Percentiles rank a stretch among this genome's conserved stretches.
These are phyloP conservation scores for Poecile atricapillus DNA, from an alignment of 2,113 vertebrate species.

Conservation along the genomic window DNA sequence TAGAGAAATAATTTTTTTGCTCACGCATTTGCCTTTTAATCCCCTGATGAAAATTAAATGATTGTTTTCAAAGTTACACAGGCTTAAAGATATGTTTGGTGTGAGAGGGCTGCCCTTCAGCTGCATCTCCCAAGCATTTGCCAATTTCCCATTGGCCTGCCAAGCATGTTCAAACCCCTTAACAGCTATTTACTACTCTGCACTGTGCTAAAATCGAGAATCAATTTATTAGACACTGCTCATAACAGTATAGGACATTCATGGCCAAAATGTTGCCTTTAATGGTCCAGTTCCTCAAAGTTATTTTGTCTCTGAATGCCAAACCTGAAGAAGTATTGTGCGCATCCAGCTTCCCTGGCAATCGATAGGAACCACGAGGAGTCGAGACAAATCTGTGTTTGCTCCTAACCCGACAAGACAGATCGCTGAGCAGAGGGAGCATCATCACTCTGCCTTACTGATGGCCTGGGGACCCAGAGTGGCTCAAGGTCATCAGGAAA, in stretches of 20 bases:
- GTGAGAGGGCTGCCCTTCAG: neutral
- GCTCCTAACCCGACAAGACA: slow-evolving; percentile 31
- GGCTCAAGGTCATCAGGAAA: neutral
- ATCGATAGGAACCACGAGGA: neutral
- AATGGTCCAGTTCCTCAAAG: neutral
- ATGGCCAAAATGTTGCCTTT: neutral
- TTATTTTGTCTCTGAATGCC: slow-evolving; percentile 26
- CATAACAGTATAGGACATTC: neutral
- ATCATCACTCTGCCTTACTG: slow-evolving; percentile 4
- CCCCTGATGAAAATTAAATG: neutral
- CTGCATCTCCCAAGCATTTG: neutral
- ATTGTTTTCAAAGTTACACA: neutral
- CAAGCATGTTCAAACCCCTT: neutral
- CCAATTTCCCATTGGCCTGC: neutral
- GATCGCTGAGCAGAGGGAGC: neutral
- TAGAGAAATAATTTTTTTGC: neutral
- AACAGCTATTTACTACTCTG: neutral
- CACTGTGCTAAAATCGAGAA: neutral
- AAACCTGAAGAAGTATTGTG: neutral
- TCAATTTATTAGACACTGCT: neutral
- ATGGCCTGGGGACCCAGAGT: neutral
- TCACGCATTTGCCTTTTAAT: neutral
- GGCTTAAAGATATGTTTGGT: neutral
- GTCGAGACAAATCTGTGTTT: slow-evolving; percentile 28
- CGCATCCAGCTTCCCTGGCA: neutral